Base-by-base conservation (phyloP, 2,113 vertebrate genomes). In the Myotis lucifugus region DNA sequence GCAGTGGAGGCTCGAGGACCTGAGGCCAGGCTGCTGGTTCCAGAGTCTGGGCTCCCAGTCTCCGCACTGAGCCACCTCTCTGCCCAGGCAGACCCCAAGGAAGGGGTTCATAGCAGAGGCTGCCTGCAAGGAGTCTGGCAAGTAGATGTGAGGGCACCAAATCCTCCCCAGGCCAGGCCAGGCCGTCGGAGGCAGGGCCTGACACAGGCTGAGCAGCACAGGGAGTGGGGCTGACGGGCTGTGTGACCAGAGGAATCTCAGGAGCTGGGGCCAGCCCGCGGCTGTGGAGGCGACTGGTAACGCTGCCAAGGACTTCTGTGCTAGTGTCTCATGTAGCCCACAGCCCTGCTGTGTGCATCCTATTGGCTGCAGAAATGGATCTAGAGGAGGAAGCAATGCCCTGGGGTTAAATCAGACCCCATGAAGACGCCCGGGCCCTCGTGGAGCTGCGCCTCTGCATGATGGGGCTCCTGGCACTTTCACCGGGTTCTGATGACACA, bases 101-200 rank as follows among this genome's bases (percentile, higher is more conserved):
- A n/a, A 42, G 23, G 54, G 34, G 1, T 14, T 14, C 29, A 10
- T 50, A 9, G n/a, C 13, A 7, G 59, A 32, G 32, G 9, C 69
- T 50, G 19, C 32, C 46, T 13, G 3, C 18, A 0, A 2, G 5
- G 25, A 21, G 12, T 1, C 1, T 9, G 11, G 86, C 73, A 9
- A 29, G 56, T 23, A 40, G 48, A 18, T 15, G 1, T 13, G 72
- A 72, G 59, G 69, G 69, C 25, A 70, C 40, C 91, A 69, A 1
- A 23, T 27, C 37, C 40, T 50, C 37, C 4, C 25, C 19, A 1
- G 14, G 42, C 42, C 37, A 17, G 72, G 40, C 42, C 37, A 17
- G 72, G 40, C 42, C 72, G 1, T 9, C 42, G 13, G 72, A 29
- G 72, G 14, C 72, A 9, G 73, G 15, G 73, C 46, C 18, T 46